Base-by-base conservation (phyloP, 2,888 invertebrate species). In the Pseudanteris insignis region DNA sequence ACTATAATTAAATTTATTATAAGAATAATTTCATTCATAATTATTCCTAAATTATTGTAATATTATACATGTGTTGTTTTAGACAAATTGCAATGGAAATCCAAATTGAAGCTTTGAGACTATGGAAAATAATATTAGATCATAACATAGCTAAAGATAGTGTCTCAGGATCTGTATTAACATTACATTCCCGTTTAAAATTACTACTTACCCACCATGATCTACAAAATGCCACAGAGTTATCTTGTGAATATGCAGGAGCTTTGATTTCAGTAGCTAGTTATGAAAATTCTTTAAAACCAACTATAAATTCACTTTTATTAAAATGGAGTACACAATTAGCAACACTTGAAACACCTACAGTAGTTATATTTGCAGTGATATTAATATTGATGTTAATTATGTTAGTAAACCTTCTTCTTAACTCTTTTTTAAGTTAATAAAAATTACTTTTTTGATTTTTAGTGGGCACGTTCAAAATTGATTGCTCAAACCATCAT, bases 281-380 rank as follows among this genome's bases (percentile, higher is more conserved):
- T 44, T 64, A 63, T 21, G 70, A 73, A 28, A 18, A 50, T 8
- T 54, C 67, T 3, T 50, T 77, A 7, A 73, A 55, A 59, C 21
- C 55, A 6, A 66, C 65, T 18, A 68, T 78, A 5, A 58, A 67
- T 1, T 62, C 68, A 2, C 65, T 79, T 3, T 44, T 80, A 12
- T 60, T 53, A 0, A 79, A 78, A 57, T 80, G 79, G 79, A 77
- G 69, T 12, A 71, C 69, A 4, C 79, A 80, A 24, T 48, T 78
- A 33, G 62, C 55, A 2, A 44, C 53, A 2, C 6, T 68, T 1
- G 29, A 63, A 9, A 62, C 66, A 9, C 65, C 71, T 6, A 77
- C 71, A 25, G 76, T 76, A 66, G 55, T 24, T 38, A 18, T 4
- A 18, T 18, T 18, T 18, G 3, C 6, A 18, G 3, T 18, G 18